Conservation (phyloP, 2,888 invertebrate species). For the Schizaphis graminum region DNA sequence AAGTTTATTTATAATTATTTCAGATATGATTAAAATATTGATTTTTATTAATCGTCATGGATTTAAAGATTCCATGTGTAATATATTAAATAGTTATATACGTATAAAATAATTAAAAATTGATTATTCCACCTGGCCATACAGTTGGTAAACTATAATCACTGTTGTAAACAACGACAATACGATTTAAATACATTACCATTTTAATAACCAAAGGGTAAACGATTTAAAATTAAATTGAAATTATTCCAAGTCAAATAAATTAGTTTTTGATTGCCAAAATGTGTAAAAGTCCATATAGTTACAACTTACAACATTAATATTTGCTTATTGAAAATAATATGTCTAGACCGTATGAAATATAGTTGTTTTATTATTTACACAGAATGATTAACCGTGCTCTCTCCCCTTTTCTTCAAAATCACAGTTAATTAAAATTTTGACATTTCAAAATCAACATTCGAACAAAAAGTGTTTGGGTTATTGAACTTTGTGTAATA, state of each 20-base stretch:
- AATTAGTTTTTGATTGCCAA: conserved; percentile 25
- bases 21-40: background rate
- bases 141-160: conserved; percentile 22
- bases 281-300: background rate
- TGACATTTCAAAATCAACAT: no score
- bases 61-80: background rate
- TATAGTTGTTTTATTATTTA: background rate
- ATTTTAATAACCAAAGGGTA: conserved; percentile 12
- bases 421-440: no score
- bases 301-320: background rate
- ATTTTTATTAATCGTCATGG: background rate
- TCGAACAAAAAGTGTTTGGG: no score
- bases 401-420: no score
- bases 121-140: background rate
- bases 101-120: background rate
- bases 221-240: conserved; percentile 38
- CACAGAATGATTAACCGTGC: no score
- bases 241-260: conserved; percentile 23
- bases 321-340: background rate
- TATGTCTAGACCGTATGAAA: background rate
- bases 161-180: conserved; percentile 1
- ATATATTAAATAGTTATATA: background rate
- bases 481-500: no score
- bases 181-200: conserved; percentile 20
- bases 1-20: background rate